Percentiles rank a stretch among this genome's conserved stretches.
These are phyloP conservation scores for Ariolimax columbianus DNA, from an alignment of 2,888 invertebrate genomes.

Conservation along the genomic window DNA sequence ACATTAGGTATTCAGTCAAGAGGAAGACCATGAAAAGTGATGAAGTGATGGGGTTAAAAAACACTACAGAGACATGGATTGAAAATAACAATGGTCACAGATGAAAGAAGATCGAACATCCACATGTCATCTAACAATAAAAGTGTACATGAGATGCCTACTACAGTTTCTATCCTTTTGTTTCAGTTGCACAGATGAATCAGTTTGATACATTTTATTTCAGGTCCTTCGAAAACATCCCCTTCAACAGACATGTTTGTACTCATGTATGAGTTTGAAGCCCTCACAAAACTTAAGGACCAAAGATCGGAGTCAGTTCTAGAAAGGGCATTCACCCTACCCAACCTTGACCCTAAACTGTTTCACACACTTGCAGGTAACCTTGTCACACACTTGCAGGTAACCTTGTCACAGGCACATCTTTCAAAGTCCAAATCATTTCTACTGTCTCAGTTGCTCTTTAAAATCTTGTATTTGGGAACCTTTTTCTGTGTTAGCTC, in stretches of 20 bases:
- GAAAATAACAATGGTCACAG: no score
- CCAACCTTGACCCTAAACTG: conserved; percentile 72
- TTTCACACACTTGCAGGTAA: conserved; percentile 75
- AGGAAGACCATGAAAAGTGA: no score
- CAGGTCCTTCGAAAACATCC: conserved; percentile 39
- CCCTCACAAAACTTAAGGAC: conserved; percentile 69
- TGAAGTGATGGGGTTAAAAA: no score
- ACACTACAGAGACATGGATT: no score
- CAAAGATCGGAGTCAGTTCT: conserved; percentile 67
- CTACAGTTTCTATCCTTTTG: no score
- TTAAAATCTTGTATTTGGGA: no score
- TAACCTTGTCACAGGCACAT: not conserved
- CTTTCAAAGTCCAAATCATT: not conserved
- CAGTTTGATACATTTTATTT: not conserved
- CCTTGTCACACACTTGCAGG: not conserved
- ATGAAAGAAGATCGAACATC: no score
- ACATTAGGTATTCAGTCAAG: no score
- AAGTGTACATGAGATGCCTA: no score
- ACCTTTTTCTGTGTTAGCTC: no score
- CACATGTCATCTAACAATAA: no score
- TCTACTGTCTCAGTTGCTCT: not conserved
- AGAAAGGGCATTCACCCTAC: conserved; percentile 71
- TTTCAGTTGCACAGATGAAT: not conserved
- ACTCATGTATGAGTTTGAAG: conserved; percentile 76
- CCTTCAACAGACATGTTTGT: conserved; percentile 68